These are phyloP conservation scores for Pseudochirops corinnae DNA, from an alignment of 2,797 vertebrate species.

Conservation along the genomic window DNA sequence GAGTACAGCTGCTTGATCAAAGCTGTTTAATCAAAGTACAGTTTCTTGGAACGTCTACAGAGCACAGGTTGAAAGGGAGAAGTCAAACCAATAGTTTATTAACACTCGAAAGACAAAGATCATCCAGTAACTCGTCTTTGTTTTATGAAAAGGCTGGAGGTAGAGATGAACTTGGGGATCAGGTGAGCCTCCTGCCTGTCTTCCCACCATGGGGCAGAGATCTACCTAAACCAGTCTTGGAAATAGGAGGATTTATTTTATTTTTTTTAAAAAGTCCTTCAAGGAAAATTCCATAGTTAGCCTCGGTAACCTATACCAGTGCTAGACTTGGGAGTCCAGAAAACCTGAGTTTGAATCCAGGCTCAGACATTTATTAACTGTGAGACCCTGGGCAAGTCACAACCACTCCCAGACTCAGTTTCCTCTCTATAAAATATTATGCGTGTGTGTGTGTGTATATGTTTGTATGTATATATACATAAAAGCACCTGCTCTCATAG, in stretches of 20 bases:
- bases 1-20: slow-evolving; percentile 61
- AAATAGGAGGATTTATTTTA: slow-evolving; percentile 40
- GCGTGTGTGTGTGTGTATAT: too few relatives aligned
- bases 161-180: slow-evolving; percentile 43
- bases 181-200: slow-evolving; percentile 40
- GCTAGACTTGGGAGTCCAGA: neutral
- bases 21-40: slow-evolving; percentile 20
- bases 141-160: slow-evolving; percentile 5
- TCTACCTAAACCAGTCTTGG: slow-evolving; percentile 34
- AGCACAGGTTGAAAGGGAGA: slow-evolving; percentile 60
- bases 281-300: slow-evolving; percentile 29
- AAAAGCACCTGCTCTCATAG: too few relatives aligned
- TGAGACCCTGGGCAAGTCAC: neutral
- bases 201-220: slow-evolving; percentile 44
- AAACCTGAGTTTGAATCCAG: neutral
- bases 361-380: neutral
- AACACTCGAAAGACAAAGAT: slow-evolving; percentile 43
- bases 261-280: slow-evolving; percentile 2
- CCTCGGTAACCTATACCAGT: neutral
- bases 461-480: too few relatives aligned
- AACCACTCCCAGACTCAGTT: neutral
- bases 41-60: slow-evolving; percentile 47
- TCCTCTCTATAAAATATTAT: neutral
- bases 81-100: slow-evolving; percentile 37
- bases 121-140: slow-evolving; percentile 34